Evolutionary conservation across 1,140 invertebrate species (phyloP).

Genomic region (Drosophila teissieri): DNA sequence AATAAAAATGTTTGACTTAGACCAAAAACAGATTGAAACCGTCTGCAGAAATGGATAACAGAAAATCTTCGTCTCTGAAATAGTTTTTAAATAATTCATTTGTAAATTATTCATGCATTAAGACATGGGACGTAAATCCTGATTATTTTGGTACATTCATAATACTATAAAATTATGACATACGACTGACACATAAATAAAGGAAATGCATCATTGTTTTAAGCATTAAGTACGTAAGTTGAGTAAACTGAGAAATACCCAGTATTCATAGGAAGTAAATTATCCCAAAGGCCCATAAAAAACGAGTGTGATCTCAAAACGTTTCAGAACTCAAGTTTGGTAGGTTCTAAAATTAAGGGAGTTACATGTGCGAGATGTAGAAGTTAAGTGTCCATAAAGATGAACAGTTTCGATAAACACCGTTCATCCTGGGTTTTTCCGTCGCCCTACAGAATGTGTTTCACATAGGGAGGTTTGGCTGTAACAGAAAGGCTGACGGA

Average conservation of each 20-base stretch:
- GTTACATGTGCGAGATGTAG: conserved; percentile 4
- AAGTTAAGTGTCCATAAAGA: conserved; percentile 26
- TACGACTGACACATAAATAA: neutral
- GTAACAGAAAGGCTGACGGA: conserved; percentile 7
- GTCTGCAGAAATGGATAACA: too few relatives aligned
- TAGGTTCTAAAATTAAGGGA: neutral
- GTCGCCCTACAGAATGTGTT: neutral
- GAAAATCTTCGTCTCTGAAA: too few relatives aligned
- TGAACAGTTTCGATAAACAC: conserved; percentile 11
- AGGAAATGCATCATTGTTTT: too few relatives aligned
- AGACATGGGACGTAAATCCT: too few relatives aligned
- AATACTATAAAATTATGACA: neutral
- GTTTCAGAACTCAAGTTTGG: neutral
- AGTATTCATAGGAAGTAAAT: neutral
- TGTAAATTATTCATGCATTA: too few relatives aligned
- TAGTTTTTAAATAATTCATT: too few relatives aligned
- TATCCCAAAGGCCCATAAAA: neutral
- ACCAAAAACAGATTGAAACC: too few relatives aligned
- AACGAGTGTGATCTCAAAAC: neutral
- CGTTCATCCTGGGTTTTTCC: conserved; percentile 11
- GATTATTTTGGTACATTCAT: too few relatives aligned
- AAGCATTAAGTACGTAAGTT: neutral
- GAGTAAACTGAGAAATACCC: neutral
- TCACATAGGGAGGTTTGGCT: conserved; percentile 25
- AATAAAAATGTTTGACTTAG: too few relatives aligned